A percentile compares a stretch with the other conserved stretches of the same genome.
Conservation (phyloP, 2,888 invertebrate species). For the Hyppa rectilinea region DNA sequence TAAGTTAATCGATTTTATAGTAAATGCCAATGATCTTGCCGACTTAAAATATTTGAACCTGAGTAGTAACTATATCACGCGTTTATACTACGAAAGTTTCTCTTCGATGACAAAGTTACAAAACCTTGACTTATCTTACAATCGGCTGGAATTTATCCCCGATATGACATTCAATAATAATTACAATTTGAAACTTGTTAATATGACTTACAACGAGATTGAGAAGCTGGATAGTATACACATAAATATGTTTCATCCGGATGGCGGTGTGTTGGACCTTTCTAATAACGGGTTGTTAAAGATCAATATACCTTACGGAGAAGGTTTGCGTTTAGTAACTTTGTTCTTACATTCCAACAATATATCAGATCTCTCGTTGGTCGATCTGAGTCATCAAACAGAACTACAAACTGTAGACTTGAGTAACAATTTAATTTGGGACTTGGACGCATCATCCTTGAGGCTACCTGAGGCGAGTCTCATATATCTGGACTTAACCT, state of each 20-base stretch:
- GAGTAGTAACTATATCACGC: conserved; percentile 77
- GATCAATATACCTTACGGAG: conserved; percentile 76
- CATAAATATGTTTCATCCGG: conserved; percentile 79
- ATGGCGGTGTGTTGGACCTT: conserved; percentile 83
- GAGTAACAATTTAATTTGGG: conserved; percentile 77
- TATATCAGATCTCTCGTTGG: conserved; percentile 74
- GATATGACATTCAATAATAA: conserved; percentile 76
- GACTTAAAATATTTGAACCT: conserved; percentile 80
- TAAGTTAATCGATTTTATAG: conserved; percentile 75
- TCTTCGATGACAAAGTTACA: conserved; percentile 79
- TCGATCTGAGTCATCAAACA: conserved; percentile 76
- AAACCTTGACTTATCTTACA: conserved; percentile 84
- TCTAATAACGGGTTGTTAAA: conserved; percentile 80
- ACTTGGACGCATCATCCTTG: conserved; percentile 75
- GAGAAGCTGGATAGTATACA: conserved; percentile 73
- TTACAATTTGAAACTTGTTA: conserved; percentile 77
- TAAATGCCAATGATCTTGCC: conserved; percentile 77
- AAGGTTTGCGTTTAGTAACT: conserved; percentile 75
- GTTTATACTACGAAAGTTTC: conserved; percentile 79
- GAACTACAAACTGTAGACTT: conserved; percentile 77
- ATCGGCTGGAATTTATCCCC: conserved; percentile 78
- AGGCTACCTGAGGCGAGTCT: conserved; percentile 74
- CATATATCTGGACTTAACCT: conserved; percentile 76
- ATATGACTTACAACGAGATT: conserved; percentile 81
- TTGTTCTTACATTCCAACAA: conserved; percentile 80